Base-by-base conservation (phyloP, 1,140 invertebrate species). In the Heliconius congener region DNA sequence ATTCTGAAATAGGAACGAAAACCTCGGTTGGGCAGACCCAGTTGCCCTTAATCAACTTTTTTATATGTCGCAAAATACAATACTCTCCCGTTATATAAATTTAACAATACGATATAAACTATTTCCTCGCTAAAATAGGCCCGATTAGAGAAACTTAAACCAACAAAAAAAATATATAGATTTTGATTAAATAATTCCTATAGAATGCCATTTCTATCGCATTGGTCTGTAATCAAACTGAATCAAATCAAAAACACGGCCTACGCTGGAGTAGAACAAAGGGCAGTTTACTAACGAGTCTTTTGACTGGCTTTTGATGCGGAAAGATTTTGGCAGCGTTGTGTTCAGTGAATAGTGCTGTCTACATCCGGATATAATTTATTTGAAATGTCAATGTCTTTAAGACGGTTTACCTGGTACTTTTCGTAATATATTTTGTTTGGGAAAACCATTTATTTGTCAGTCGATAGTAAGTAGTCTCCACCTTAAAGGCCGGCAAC, bases 161-260 rank as follows among this genome's bases (percentile, higher is more conserved):
- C 13, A 46, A 46, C 42, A 13, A 46, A 46, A 46, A 4, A 46
- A 46, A 46, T 3, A 46, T 30, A 66, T 60, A 60, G 1, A 0
- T 27, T 66, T 30, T 66, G 23, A 16, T 66, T 27, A 66, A 66
- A 66, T 30, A 66, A 13, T 27, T 66, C 23, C 0, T 66, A 66
- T 66, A 11, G 27, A 30, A 66, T 66, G 60, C 60, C 27, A 66
- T 66, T 66, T 66, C 60, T 66, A 66, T 30, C 0, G 11, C 23
- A 16, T 66, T 66, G 11, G 23, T 66, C 60, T 30, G 60, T 66
- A 66, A 66, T 80, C 77, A 81, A 84, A 88, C 84, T 82, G 80
- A 84, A 84, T 80, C 76, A 83, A 81, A 81, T 83, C 78, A 80
- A 82, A 79, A 80, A 82, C 76, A 80, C 78, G 76, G 76, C 13